phyloP scores from a whole-genome alignment of 2,888 invertebrate genomes.

The Epinotia bilunana region DNA sequence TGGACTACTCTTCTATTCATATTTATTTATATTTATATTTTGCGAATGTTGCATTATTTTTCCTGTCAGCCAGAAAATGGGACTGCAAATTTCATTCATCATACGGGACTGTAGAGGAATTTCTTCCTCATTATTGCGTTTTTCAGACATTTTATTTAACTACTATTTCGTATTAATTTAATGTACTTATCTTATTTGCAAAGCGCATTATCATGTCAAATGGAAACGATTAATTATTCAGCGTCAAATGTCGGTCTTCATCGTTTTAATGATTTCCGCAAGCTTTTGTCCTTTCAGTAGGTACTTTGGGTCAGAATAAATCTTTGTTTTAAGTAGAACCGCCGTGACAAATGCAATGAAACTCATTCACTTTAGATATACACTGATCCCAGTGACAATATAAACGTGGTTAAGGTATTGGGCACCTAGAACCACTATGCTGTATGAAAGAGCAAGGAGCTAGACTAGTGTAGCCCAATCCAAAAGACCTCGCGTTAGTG shows the following conservation, averaged over 20 bases:
- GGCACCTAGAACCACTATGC: too few relatives aligned
- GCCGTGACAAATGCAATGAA: conserved; percentile 5
- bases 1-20: conserved; percentile 6
- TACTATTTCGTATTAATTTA: neutral
- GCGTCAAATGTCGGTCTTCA: conserved; percentile 21
- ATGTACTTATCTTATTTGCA: neutral
- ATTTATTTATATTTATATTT: neutral
- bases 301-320: conserved; percentile 15
- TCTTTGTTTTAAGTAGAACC: conserved; percentile 25
- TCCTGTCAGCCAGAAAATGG: neutral
- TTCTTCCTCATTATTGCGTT: neutral
- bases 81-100: too few relatives aligned
- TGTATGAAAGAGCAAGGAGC: too few relatives aligned
- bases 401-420: conserved; percentile 40
- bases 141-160: neutral
- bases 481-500: too few relatives aligned
- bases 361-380: conserved; percentile 13
- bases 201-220: conserved; percentile 14
- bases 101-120: too few relatives aligned
- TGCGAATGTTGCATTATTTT: neutral
- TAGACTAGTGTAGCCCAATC: too few relatives aligned
- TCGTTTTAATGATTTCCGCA: conserved; percentile 37
- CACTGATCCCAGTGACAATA: neutral
- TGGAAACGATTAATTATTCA: conserved; percentile 31
- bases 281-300: conserved; percentile 31